Percentiles rank a stretch among this genome's conserved stretches.
These are phyloP conservation scores for Sinocyclocheilus anophthalmus DNA, from an alignment of 2,113 vertebrate species.

Conservation along the genomic window DNA sequence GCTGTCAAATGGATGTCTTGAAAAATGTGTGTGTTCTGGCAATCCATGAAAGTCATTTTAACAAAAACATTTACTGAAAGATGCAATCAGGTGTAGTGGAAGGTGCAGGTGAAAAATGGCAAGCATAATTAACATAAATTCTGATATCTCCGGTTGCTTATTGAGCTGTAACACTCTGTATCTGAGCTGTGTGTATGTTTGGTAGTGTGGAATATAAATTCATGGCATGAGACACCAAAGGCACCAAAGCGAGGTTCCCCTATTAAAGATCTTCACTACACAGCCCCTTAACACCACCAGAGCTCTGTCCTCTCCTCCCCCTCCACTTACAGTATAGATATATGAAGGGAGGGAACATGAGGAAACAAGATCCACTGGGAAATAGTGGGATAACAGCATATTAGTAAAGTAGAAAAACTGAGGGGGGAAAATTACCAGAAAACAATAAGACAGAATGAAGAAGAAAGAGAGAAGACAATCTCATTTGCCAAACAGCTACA, in stretches of 20 bases:
- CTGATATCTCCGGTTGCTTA: not conserved
- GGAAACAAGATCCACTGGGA: not conserved
- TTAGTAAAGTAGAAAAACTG: not conserved
- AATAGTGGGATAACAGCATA: not conserved
- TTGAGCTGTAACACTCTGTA: not conserved
- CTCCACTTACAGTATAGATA: slow-evolving; percentile 10
- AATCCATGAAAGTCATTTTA: slow-evolving; percentile 27
- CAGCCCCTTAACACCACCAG: not conserved
- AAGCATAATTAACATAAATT: not conserved
- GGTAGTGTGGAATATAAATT: not conserved
- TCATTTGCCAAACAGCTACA: slow-evolving; percentile 24
- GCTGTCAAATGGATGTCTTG: slow-evolving; percentile 4
- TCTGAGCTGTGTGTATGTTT: not conserved
- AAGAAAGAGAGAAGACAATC: slow-evolving; percentile 22
- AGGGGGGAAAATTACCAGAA: not conserved
- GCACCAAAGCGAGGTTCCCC: not conserved
- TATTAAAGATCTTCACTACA: not conserved
- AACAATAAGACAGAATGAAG: not conserved
- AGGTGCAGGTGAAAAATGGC: not conserved
- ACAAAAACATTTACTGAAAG: slow-evolving; percentile 6
- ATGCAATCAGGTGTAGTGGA: slow-evolving; percentile 6
- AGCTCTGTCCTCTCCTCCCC: not conserved
- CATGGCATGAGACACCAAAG: not conserved
- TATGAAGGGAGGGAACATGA: not conserved
- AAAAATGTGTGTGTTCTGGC: slow-evolving; percentile 1